Conservation (phyloP, 1,140 invertebrate genomes). For the Agrilus planipennis region DNA sequence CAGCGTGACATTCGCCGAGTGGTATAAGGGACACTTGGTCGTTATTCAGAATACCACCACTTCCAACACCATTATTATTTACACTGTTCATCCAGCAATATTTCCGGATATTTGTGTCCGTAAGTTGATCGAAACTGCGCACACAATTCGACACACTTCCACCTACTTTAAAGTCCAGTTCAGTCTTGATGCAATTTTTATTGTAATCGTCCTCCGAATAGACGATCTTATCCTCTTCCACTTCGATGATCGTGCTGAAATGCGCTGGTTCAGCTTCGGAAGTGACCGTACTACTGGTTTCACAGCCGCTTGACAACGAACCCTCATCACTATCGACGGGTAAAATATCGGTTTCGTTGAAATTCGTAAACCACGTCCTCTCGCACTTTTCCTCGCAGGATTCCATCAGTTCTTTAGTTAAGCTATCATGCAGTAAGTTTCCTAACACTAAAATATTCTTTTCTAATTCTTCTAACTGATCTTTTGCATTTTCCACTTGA, state of each 20-base stretch:
- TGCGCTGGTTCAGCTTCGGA: conserved; percentile 25
- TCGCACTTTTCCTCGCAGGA: conserved; percentile 19
- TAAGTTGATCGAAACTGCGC: conserved; percentile 19
- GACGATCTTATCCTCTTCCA: conserved; percentile 16
- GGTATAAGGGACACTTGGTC: conserved; percentile 32
- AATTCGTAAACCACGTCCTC: conserved; percentile 21
- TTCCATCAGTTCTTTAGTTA: conserved; percentile 24
- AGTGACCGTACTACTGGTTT: conserved; percentile 62
- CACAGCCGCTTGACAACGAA: conserved; percentile 64
- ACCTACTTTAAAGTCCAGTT: conserved; percentile 31
- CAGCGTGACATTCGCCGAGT: conserved; percentile 28
- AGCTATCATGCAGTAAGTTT: conserved; percentile 18
- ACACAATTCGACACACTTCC: conserved; percentile 24
- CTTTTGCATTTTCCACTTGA: conserved; percentile 3
- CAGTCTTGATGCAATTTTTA: conserved; percentile 32
- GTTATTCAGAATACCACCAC: conserved; percentile 18
- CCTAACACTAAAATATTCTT: conserved; percentile 24
- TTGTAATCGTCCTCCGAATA: conserved; percentile 6
- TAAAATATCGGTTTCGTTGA: conserved; percentile 20
- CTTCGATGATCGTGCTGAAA: conserved; percentile 33
- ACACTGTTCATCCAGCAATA: conserved; percentile 15
- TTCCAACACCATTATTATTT: conserved; percentile 13
- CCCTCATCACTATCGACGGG: conserved; percentile 53
- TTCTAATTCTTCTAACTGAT: conserved; percentile 10
- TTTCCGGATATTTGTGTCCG: conserved; percentile 17